Conservation (phyloP, 2,797 vertebrate genomes). For the Xerus rutilus region DNA sequence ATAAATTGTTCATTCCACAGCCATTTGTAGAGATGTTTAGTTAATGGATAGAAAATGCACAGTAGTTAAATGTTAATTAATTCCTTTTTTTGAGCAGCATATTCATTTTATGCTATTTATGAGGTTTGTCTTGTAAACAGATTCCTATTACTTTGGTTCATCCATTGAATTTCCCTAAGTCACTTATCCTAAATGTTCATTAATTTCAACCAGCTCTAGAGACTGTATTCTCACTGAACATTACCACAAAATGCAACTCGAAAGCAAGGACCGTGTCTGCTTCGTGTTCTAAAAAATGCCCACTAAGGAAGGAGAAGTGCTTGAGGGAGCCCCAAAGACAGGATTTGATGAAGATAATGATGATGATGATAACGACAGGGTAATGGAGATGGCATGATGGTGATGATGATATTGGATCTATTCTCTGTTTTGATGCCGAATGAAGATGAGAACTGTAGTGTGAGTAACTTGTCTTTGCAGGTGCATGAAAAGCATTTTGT, state of each 20-base stretch:
- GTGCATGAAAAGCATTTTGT: background rate
- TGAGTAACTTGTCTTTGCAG: conserved; percentile 5
- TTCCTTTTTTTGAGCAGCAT: conserved; percentile 76
- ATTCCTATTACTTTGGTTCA: conserved; percentile 74
- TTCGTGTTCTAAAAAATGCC: conserved; percentile 42
- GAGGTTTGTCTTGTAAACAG: conserved; percentile 73
- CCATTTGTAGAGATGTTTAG: conserved; percentile 73
- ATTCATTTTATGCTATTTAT: conserved; percentile 81
- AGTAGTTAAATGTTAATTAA: conserved; percentile 82
- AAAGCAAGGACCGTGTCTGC: conserved; percentile 56
- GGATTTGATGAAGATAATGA: conserved; percentile 40
- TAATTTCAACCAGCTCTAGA: conserved; percentile 70
- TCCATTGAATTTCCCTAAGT: conserved; percentile 66
- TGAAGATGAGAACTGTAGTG: conserved; percentile 39
- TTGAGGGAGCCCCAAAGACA: conserved; percentile 39
- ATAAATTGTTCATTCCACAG: conserved; percentile 75
- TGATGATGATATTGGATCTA: conserved; percentile 31
- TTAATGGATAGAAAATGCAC: conserved; percentile 73
- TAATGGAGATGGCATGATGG: conserved; percentile 3
- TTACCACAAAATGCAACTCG: conserved; percentile 62
- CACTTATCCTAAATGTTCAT: conserved; percentile 71
- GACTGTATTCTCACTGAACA: conserved; percentile 57
- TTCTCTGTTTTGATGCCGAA: conserved; percentile 26
- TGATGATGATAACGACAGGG: conserved; percentile 1
- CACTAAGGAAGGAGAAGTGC: conserved; percentile 40